Evolutionary conservation across 2,888 invertebrate genomes (phyloP).

Genomic region (Aspidiotus rigidus): DNA sequence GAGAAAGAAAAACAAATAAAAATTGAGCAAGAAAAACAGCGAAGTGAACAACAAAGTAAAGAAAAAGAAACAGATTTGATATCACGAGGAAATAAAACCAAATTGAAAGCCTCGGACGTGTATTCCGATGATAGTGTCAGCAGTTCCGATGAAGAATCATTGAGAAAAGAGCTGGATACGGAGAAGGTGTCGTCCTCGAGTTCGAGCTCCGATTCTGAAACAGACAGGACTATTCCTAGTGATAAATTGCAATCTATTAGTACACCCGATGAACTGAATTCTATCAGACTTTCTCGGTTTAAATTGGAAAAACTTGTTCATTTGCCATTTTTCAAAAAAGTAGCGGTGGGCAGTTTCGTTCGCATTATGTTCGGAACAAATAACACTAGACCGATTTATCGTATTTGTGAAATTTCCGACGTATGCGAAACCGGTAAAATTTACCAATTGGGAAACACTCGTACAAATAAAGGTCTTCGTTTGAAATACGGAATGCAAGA

Average conservation of each 20-base stretch:
- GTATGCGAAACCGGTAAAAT: constrained; percentile 61
- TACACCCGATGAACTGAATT: constrained; percentile 71
- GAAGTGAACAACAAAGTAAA: constrained; percentile 36
- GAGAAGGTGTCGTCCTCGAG: constrained; percentile 1
- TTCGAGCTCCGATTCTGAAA: constrained; percentile 26
- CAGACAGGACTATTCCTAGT: constrained; percentile 7
- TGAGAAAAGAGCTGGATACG: not conserved
- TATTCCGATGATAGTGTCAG: constrained; percentile 43
- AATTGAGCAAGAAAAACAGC: constrained; percentile 46
- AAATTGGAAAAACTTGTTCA: constrained; percentile 90
- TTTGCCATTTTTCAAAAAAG: constrained; percentile 86
- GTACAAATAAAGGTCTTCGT: constrained; percentile 75
- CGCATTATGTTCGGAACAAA: constrained; percentile 91
- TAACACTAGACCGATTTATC: constrained; percentile 74
- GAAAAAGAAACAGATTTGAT: not conserved
- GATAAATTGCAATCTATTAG: constrained; percentile 52
- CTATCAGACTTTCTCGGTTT: constrained; percentile 72
- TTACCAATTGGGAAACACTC: constrained; percentile 75
- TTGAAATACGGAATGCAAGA: constrained; percentile 75
- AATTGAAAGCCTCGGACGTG: constrained; percentile 82
- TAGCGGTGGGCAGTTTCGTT: constrained; percentile 87
- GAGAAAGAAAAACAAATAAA: constrained; percentile 46
- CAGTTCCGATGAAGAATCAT: constrained; percentile 36
- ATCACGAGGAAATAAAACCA: constrained; percentile 43
- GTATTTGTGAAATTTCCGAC: constrained; percentile 57